phyloP scores from a whole-genome alignment of 2,113 vertebrate species.

The Megaceryle maxima region DNA sequence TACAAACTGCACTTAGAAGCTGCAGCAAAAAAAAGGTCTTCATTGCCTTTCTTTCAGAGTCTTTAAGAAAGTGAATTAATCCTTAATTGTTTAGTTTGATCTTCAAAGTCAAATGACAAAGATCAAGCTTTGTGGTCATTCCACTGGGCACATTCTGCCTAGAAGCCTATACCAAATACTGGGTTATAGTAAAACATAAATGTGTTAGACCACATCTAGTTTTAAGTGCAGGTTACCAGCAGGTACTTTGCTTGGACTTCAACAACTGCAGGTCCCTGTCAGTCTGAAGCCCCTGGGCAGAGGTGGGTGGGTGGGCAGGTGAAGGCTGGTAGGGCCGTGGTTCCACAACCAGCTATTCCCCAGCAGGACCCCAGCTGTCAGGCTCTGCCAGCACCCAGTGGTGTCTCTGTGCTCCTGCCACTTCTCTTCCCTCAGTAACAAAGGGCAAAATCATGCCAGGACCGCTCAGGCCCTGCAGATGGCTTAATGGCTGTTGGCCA shows the following conservation, averaged over 20 bases:
- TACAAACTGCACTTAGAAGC: background rate
- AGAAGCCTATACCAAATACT: background rate
- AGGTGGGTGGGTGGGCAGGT: background rate
- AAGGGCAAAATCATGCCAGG: background rate
- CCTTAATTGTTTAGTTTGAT: background rate
- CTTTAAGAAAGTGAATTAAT: background rate
- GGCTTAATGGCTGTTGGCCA: background rate
- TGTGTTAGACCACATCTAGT: background rate
- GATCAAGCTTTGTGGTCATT: background rate
- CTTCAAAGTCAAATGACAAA: background rate
- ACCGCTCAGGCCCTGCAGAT: background rate
- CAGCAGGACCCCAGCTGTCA: rapidly evolving
- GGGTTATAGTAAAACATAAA: background rate
- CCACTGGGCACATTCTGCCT: background rate
- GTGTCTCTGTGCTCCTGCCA: background rate
- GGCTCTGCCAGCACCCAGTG: rapidly evolving
- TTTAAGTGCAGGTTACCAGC: background rate
- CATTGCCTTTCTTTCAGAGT: background rate
- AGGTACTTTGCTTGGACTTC: background rate
- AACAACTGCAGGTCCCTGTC: rapidly evolving
- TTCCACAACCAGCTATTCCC: background rate
- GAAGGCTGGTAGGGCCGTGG: rapidly evolving
- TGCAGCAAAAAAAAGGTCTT: background rate
- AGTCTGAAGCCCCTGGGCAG: background rate
- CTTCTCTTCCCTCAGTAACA: rapidly evolving